Percentiles rank a stretch among this genome's conserved stretches.
phyloP scores from a whole-genome alignment of 1,140 invertebrate species.

The Drosophila mayri region DNA sequence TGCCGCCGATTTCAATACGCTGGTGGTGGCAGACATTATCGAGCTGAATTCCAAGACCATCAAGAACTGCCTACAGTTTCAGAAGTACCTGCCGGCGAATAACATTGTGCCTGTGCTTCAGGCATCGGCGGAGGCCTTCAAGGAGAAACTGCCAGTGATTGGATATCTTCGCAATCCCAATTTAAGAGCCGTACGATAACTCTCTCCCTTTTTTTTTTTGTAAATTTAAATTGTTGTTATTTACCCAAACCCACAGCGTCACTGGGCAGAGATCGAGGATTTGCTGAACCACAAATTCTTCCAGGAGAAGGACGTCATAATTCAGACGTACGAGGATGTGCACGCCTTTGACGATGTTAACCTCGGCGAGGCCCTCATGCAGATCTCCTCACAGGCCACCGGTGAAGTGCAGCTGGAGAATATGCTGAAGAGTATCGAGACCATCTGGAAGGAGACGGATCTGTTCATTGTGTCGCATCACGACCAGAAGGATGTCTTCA shows the following conservation, averaged over 20 bases:
- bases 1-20: conserved; percentile 88
- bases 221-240: neutral
- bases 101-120: conserved; percentile 91
- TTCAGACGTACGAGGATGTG: conserved; percentile 89
- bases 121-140: conserved; percentile 91
- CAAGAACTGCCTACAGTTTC: conserved; percentile 90
- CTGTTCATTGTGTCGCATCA: conserved; percentile 91
- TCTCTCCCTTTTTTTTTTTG: neutral
- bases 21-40: conserved; percentile 90
- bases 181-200: conserved; percentile 62
- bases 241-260: conserved; percentile 85
- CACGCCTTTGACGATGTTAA: conserved; percentile 88
- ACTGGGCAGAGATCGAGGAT: conserved; percentile 93
- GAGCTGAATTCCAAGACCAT: conserved; percentile 88
- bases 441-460: conserved; percentile 92
- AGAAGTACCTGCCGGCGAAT: conserved; percentile 91
- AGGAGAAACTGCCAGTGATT: conserved; percentile 87
- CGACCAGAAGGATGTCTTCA: conserved; percentile 92
- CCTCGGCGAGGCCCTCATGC: conserved; percentile 89
- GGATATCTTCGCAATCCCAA: conserved; percentile 79
- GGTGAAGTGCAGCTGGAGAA: conserved; percentile 92
- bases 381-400: conserved; percentile 93
- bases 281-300: conserved; percentile 90
- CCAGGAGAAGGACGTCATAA: conserved; percentile 88
- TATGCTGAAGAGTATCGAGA: conserved; percentile 93